Evolutionary conservation across 2,888 invertebrate genomes (phyloP), one percentile per base, ranked within the genome.

Genomic region (Drosophila aldrichi): DNA sequence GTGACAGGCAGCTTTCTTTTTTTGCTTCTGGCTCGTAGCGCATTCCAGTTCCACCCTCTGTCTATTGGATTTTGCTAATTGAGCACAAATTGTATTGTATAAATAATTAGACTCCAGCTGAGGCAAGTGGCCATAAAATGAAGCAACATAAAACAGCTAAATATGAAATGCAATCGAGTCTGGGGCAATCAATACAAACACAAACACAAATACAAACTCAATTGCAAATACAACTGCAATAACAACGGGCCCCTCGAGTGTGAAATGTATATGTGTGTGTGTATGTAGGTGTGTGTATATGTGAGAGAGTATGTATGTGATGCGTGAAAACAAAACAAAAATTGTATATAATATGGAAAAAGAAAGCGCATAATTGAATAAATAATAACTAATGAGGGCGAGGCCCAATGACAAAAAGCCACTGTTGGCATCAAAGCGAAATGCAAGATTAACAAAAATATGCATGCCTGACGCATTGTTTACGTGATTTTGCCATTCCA

Each of bases 281-380:
- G 16, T 57, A 58, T 29, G 18, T 32, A 3, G 16, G 18, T 41
- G n/a, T 73, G 43, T 52, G 48, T 43, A 22, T 20, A 7, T 32
- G 55, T 52, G 25, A 22, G 22, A 59, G 60, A 40, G 69, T 68
- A 62, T 55, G 58, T 61, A 63, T 54, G 71, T 74, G 84, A 62
- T 57, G 71, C 77, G 82, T 63, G 80, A 85, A 84, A 84, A 76
- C 86, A 84, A 84, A 84, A 88, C 84, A 82, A 82, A 78, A 72
- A 55, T 56, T 72, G 72, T 78, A 79, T 74, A 70, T 69, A 80
- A 79, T 70, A 75, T 79, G 74, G 63, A 70, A 84, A 84, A 84
- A 84, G 83, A 84, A 84, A 84, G 83, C 88, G 83, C 88, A 88
- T 84, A 88, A 88, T 84, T 84, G 80, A 85, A 85, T 85, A 85